Evolutionary conservation across 2,113 vertebrate genomes (phyloP), one percentile per base, ranked within the genome.

Genomic region (Parus major): DNA sequence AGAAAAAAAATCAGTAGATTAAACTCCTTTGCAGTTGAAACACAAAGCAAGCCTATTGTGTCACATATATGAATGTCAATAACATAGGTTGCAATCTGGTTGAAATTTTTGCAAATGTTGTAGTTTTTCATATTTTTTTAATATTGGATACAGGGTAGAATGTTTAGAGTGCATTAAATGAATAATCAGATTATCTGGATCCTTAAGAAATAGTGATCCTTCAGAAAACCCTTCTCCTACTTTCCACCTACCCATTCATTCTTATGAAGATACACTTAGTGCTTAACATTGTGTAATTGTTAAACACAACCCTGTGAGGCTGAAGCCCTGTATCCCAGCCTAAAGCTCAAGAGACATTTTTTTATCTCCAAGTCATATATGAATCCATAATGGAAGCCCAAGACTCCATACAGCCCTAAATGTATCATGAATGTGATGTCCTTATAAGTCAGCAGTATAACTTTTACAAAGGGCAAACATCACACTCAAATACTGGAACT

Each of bases 381-480:
- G 28, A 72, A 63, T 78, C 80, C 50, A 35, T 64, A 88, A 72
- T 53, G 29, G 86, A 92, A 95, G n/a, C 44, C 64, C 28, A 31
- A 69, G 64, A 76, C 60, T 94, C 73, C 36, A 49, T 55, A 64
- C 5, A 73, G 16, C 57, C 70, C 77, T 92, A 93, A 92, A 93
- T 71, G 68, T 82, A 89, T 84, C 41, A 72, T 46, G 68, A 77
- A 88, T 8, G 4, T 36, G 69, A 94, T 91, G 83, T 90, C 86
- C 92, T 86, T 91, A 36, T 60, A 92, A 95, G 94, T 78, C 87
- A 96, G 65, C 69, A 80, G 50, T 72, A 44, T 64, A 89, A 95
- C 76, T 95, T 94, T 77, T 78, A 68, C 57, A 95, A 91, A 93
- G 84, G 90, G 68, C 88, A 95, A 93, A 82, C n/a, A 92, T 93